phyloP scores from a whole-genome alignment of 2,888 invertebrate genomes.

The Eilema griseolum region DNA sequence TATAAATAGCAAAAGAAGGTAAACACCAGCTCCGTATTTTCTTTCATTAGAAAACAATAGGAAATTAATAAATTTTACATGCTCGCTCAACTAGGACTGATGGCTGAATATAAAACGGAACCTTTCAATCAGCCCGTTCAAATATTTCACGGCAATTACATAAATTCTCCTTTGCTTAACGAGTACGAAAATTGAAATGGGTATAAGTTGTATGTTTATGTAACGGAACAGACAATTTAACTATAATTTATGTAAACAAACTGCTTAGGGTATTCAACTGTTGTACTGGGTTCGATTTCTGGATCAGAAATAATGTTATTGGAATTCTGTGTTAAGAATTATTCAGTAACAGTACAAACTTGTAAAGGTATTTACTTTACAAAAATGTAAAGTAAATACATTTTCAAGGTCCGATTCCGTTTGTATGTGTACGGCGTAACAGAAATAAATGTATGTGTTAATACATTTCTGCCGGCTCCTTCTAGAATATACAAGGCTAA shows the following conservation, averaged over 20 bases:
- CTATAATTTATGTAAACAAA: slow-evolving; percentile 4
- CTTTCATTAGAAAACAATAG: background rate
- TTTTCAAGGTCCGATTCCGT: no score
- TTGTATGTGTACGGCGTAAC: no score
- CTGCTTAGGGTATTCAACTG: background rate
- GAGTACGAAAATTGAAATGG: background rate
- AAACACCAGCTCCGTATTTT: background rate
- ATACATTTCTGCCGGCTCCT: no score
- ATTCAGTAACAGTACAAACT: background rate
- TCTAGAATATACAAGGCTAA: no score
- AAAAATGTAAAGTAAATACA: no score
- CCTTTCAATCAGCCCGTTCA: slow-evolving; percentile 18
- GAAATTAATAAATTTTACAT: slow-evolving; percentile 2
- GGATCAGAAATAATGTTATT: background rate
- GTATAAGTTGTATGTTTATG: background rate
- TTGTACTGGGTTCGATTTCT: background rate
- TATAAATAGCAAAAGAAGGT: background rate
- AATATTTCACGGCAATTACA: slow-evolving; percentile 17
- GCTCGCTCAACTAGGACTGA: slow-evolving; percentile 10
- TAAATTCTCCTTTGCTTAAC: slow-evolving; percentile 3
- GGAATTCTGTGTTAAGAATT: background rate
- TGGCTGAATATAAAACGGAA: slow-evolving; percentile 11
- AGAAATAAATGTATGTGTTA: no score
- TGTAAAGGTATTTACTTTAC: no score
- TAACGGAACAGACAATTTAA: background rate